Conservation (phyloP, 2,797 vertebrate species). For the Nyctibius grandis region DNA sequence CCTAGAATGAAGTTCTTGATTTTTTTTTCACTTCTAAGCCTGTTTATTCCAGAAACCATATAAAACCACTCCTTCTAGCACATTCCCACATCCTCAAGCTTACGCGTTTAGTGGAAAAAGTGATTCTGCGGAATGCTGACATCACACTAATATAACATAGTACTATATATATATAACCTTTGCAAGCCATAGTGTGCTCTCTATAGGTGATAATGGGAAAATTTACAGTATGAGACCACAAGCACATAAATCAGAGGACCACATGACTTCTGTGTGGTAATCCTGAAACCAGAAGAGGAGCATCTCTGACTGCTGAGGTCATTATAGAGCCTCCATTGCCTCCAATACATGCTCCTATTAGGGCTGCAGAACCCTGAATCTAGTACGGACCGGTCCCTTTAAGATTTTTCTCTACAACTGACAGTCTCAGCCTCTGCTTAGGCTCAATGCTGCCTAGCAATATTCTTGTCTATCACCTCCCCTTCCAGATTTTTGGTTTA, state of each 20-base stretch:
- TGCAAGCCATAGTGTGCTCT: neutral
- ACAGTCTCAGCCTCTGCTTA: neutral
- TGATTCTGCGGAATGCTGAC: constrained; percentile 3
- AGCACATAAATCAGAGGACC: neutral
- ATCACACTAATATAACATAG: neutral
- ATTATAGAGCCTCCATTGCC: neutral
- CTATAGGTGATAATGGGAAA: neutral
- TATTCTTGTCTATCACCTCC: neutral
- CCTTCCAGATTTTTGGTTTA: neutral
- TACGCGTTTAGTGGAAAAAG: neutral
- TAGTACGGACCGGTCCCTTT: neutral
- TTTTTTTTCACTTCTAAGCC: neutral
- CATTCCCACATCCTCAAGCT: neutral
- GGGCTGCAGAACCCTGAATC: neutral
- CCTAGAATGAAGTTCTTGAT: neutral
- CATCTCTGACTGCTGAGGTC: neutral
- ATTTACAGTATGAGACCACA: neutral
- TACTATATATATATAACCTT: neutral
- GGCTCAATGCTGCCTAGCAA: neutral
- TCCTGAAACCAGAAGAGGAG: neutral
- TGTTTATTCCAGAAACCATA: neutral
- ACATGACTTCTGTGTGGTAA: neutral
- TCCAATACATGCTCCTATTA: neutral
- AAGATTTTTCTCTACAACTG: neutral
- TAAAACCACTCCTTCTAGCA: neutral